Evolutionary conservation across 2,113 vertebrate genomes (phyloP).

Genomic region (Rhabdornis inornatus): DNA sequence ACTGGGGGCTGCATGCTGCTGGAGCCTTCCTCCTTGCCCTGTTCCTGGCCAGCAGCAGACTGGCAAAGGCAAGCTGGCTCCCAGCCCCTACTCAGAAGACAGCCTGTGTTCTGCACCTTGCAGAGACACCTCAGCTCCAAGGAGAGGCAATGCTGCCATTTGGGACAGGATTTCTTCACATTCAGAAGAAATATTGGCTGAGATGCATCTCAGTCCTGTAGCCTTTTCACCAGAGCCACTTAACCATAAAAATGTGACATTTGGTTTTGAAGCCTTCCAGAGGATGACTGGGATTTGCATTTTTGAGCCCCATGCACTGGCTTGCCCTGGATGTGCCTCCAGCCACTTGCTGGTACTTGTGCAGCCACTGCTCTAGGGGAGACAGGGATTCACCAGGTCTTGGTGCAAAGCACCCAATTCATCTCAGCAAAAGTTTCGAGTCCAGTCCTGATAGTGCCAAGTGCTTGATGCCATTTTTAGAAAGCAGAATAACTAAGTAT

Average conservation of each 20-base stretch:
- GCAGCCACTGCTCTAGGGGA: neutral
- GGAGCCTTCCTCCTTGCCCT: neutral
- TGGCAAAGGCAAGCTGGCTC: neutral
- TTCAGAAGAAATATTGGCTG: neutral
- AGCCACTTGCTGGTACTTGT: neutral
- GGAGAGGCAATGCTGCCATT: neutral
- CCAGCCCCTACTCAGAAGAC: neutral
- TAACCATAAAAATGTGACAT: neutral
- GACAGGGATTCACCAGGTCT: neutral
- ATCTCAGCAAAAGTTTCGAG: neutral
- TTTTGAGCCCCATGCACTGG: neutral
- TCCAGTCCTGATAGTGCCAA: neutral
- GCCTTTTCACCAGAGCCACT: neutral
- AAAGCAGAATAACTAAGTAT: constrained; percentile 26
- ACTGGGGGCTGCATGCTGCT: neutral
- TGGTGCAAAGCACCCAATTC: neutral
- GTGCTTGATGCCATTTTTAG: constrained; percentile 26
- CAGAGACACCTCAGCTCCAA: neutral
- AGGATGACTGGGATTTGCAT: neutral
- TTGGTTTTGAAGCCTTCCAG: neutral
- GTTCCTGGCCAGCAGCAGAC: neutral
- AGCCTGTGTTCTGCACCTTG: neutral
- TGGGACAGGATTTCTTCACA: neutral
- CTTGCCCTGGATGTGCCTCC: neutral
- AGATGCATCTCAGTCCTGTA: neutral